These are phyloP conservation scores for Abrostola triplasia DNA, from an alignment of 2,888 invertebrate genomes.

Conservation along the genomic window DNA sequence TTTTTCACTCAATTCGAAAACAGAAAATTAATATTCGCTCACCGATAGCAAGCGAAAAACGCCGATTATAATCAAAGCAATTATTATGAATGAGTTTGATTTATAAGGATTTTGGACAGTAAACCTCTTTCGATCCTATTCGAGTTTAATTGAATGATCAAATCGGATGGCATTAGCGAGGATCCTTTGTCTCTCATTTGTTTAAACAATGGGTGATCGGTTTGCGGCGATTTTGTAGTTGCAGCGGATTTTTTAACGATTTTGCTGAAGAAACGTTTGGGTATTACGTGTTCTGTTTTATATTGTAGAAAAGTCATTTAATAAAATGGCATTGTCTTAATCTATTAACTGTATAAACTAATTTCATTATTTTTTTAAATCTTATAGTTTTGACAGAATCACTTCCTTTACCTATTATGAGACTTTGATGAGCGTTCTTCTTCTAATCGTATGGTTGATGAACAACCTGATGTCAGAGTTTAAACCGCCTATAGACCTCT, in stretches of 20 bases:
- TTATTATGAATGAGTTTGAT: constrained; percentile 80
- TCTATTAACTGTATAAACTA: no score
- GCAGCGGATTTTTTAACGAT: constrained; percentile 6
- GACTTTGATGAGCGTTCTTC: no score
- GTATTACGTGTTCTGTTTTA: neutral
- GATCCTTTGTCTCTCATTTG: constrained; percentile 67
- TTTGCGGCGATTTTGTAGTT: constrained; percentile 52
- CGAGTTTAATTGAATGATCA: constrained; percentile 84
- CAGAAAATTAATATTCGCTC: constrained; percentile 61
- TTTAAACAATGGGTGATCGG: constrained; percentile 75
- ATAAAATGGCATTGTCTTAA: no score
- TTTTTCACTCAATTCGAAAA: constrained; percentile 59
- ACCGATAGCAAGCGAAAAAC: constrained; percentile 66
- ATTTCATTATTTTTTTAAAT: no score
- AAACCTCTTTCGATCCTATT: constrained; percentile 85
- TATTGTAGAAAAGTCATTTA: no score
- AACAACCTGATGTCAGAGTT: no score
- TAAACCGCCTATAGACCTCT: no score
- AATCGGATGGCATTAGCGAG: constrained; percentile 72
- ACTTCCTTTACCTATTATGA: no score
- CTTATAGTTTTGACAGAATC: no score
- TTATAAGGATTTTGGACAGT: constrained; percentile 78
- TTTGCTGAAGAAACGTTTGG: constrained; percentile 1
- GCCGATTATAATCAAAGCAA: constrained; percentile 69
- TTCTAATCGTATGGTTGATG: no score